These are phyloP conservation scores for Idaea dimidiata DNA, from an alignment of 2,888 invertebrate genomes.

Conservation along the genomic window DNA sequence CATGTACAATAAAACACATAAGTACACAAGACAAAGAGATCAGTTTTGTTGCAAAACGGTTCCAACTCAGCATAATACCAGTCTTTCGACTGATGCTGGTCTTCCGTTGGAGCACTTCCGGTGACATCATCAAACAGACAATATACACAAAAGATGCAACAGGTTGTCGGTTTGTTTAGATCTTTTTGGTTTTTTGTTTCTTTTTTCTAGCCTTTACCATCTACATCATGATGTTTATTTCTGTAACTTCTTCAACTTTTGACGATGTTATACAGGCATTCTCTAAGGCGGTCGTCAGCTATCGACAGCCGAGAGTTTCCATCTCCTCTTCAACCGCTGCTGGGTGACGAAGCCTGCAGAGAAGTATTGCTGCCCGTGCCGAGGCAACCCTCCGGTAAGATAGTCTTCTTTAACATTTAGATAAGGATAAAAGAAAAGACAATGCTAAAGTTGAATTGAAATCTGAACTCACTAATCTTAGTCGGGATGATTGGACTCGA, in stretches of 20 bases:
- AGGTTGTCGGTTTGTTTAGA: too few relatives aligned
- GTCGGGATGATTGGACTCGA: too few relatives aligned
- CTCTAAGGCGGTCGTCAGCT: conserved; percentile 80
- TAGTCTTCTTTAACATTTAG: neutral
- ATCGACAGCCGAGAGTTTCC: conserved; percentile 81
- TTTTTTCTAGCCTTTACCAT: neutral
- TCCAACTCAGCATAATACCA: too few relatives aligned
- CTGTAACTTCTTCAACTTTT: neutral
- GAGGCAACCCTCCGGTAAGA: conserved; percentile 68
- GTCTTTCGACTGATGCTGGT: too few relatives aligned
- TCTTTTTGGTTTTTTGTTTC: neutral
- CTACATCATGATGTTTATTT: neutral
- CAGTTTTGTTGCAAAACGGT: too few relatives aligned
- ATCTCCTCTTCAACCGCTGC: conserved; percentile 66
- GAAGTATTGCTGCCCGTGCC: conserved; percentile 73
- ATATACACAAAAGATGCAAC: too few relatives aligned
- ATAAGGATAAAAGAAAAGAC: neutral
- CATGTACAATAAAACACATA: too few relatives aligned
- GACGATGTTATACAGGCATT: conserved; percentile 46
- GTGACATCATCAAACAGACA: too few relatives aligned
- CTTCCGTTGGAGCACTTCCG: too few relatives aligned
- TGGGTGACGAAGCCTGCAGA: conserved; percentile 64
- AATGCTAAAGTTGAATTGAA: neutral
- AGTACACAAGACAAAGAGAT: too few relatives aligned
- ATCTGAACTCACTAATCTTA: too few relatives aligned